Conservation (phyloP, 1,140 invertebrate genomes). For the Bombus consobrinus region DNA sequence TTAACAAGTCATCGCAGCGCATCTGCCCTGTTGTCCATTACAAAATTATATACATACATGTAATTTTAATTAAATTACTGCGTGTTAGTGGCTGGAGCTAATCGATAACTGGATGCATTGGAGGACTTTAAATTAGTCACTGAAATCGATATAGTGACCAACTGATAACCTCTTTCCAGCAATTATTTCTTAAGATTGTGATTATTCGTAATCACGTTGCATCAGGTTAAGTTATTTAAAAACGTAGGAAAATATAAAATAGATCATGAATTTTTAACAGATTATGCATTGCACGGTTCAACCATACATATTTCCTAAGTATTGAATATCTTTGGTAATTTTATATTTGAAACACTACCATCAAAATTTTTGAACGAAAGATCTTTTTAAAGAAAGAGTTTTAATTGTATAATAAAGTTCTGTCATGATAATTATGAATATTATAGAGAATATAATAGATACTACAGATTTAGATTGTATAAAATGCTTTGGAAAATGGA, state of each 20-base stretch:
- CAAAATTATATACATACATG: not conserved
- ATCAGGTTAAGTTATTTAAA: not conserved
- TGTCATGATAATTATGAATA: too few relatives aligned
- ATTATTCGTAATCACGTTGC: not conserved
- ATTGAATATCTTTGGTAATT: not conserved
- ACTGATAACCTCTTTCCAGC: not conserved
- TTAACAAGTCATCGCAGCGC: not conserved
- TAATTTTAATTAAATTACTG: slow-evolving; percentile 10
- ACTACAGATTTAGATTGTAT: too few relatives aligned
- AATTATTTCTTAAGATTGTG: not conserved
- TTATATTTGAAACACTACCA: not conserved
- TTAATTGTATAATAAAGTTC: too few relatives aligned
- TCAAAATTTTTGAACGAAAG: not conserved
- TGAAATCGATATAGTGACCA: not conserved
- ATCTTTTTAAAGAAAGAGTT: not conserved
- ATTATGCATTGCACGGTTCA: not conserved
- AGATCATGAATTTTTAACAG: not conserved
- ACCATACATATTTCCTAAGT: not conserved
- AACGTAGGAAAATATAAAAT: not conserved
- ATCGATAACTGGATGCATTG: not conserved
- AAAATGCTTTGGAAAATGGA: too few relatives aligned
- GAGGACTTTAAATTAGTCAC: not conserved
- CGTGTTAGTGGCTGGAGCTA: not conserved
- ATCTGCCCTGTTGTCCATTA: not conserved
- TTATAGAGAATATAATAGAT: too few relatives aligned